Evolutionary conservation across 2,797 vertebrate species (phyloP), one percentile per base, ranked within the genome.

Genomic region (Cyprinodon diabolis): DNA sequence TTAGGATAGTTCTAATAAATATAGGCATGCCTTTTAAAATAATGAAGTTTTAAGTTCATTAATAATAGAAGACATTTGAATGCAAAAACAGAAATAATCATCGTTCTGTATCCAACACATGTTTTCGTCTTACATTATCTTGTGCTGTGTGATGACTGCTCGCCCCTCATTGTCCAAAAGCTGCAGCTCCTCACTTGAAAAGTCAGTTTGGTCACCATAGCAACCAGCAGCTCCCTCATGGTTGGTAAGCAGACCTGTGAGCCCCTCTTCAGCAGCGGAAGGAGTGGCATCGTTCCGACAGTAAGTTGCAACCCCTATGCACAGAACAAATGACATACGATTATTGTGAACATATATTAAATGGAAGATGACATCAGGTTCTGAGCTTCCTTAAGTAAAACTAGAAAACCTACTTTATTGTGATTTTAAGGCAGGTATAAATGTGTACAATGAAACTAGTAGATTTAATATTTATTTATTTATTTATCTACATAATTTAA

Each of bases 131-230:
- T 90, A 97, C 96, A 73, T 80, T 72, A 97, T 88, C 84, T 72
- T 94, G 89, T 98, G 96, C 76, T 95, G 95, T 45, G 97, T 98
- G 82, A 98, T 94, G 47, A 98, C 63, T 1, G 95, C 95, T 74
- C 96, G 92, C 56, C 96, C 96, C 82, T 98, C 97, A 10, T 93
- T 96, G 90, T 98, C 97, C 81, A 98, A 87, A 67, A 93, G 89
- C 81, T 95, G 92, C 69, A 97, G 91, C 75, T 98, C 96, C 47
- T 97, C 95, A 12, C 75, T 84, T 10, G 94, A 93, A 84, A 97
- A 96, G 6, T 88, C 94, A 12, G 81, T 72, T 13, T 90, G 94
- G 89, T 96, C 93, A 21, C 96, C 93, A 65, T 96, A 97, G 84
- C 93, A 95, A 74, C 95, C 95, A 1, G 97, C 87, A 3, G 92